Evolutionary conservation across 2,113 vertebrate species (phyloP).

Genomic region (Planiliza haematocheilus): DNA sequence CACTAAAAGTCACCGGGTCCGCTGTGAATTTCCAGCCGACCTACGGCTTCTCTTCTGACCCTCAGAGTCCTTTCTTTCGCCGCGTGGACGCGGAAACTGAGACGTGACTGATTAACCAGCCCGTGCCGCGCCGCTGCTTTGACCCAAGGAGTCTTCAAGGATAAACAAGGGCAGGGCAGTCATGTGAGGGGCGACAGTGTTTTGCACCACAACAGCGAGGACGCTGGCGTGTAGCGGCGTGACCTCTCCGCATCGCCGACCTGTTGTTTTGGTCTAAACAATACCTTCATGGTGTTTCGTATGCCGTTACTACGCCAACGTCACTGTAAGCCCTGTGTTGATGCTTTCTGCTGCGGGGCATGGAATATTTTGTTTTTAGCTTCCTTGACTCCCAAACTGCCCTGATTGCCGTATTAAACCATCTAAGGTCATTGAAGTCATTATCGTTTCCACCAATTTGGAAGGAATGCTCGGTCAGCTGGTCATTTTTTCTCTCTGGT

Average conservation of each 20-base stretch:
- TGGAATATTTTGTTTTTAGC: constrained; percentile 1
- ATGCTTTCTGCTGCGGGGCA: neutral
- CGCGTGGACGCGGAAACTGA: neutral
- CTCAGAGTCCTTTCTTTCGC: neutral
- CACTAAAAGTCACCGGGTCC: neutral
- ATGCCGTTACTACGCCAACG: constrained; percentile 8
- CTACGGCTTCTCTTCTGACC: neutral
- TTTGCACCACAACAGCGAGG: constrained; percentile 23
- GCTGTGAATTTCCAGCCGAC: neutral
- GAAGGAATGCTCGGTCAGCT: constrained; percentile 40
- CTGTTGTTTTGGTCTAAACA: constrained; percentile 50
- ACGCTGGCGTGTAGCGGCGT: neutral
- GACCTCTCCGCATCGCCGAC: constrained; percentile 9
- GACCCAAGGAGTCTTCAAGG: constrained; percentile 34
- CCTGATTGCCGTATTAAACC: constrained; percentile 9
- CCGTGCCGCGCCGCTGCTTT: neutral
- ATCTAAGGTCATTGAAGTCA: constrained; percentile 25
- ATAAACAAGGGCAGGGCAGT: constrained; percentile 9
- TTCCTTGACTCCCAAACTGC: constrained; percentile 19
- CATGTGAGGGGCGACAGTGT: constrained; percentile 3
- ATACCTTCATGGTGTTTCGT: constrained; percentile 15
- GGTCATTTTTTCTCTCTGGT: neutral
- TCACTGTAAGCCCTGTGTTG: neutral
- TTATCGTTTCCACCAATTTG: constrained; percentile 58
- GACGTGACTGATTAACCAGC: constrained; percentile 50